Evolutionary conservation across 2,113 vertebrate genomes (phyloP).

Genomic region (Oreocharis arfaki): DNA sequence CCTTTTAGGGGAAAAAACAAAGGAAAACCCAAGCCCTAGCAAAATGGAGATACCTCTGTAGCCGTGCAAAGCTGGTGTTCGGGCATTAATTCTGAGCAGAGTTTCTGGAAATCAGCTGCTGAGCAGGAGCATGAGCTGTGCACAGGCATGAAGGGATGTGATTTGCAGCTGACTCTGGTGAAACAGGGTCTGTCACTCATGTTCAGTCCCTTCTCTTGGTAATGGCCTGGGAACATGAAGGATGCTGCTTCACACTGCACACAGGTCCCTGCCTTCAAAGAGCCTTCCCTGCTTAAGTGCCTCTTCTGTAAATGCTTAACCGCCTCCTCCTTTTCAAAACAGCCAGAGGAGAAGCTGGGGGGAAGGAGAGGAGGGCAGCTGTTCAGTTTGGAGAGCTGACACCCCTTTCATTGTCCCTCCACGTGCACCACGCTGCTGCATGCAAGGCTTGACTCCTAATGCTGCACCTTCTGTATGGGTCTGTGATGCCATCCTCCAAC

Average conservation of each 20-base stretch:
- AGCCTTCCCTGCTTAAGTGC: neutral
- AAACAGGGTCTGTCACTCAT: neutral
- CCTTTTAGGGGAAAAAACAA: neutral
- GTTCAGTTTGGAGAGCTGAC: neutral
- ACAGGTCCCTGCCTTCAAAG: neutral
- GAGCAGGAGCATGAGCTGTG: neutral
- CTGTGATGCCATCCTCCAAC: neutral
- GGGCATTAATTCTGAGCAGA: neutral
- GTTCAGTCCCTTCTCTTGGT: neutral
- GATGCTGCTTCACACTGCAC: neutral
- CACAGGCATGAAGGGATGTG: neutral
- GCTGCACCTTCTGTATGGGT: neutral
- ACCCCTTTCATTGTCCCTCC: fast-evolving
- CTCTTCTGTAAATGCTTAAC: neutral
- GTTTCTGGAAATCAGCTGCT: neutral
- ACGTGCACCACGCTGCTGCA: fast-evolving
- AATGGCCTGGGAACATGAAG: neutral
- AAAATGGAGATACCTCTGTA: neutral
- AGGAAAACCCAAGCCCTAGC: neutral
- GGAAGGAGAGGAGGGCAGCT: neutral
- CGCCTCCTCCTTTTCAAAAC: neutral
- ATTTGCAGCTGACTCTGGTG: neutral
- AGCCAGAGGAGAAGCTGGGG: neutral
- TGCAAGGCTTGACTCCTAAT: neutral
- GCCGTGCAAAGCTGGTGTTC: neutral